Conservation (phyloP, 37 sponge, comb jelly and placozoan species). For the Agelas oroides region DNA sequence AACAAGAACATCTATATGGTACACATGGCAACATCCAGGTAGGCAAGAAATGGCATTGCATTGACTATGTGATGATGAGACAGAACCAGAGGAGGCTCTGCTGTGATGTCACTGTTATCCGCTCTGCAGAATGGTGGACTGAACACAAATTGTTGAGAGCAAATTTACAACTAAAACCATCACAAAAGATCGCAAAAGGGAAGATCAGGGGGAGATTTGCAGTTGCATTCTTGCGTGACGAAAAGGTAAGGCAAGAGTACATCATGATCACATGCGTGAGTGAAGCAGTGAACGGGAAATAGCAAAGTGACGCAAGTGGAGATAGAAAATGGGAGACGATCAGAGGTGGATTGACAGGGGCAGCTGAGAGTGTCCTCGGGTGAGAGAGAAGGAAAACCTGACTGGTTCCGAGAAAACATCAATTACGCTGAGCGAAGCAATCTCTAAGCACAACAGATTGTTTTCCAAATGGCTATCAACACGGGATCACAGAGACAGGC, state of each 20-base stretch:
- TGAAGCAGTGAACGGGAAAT: too few relatives aligned
- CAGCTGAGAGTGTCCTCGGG: too few relatives aligned
- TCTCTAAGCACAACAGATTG: too few relatives aligned
- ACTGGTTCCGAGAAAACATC: conserved; percentile 50
- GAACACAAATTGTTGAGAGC: conserved; percentile 49
- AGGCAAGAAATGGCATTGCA: conserved; percentile 21
- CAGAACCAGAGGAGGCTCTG: background rate
- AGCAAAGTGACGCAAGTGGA: background rate
- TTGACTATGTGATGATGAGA: conserved; percentile 48
- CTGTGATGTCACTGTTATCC: conserved; percentile 29
- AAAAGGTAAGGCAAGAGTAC: too few relatives aligned
- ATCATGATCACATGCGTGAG: too few relatives aligned
- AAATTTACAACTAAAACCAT: conserved; percentile 4
- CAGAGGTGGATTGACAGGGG: conserved; percentile 8
- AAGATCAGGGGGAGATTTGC: background rate
- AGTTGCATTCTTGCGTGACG: background rate
- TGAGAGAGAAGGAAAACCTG: conserved; percentile 15
- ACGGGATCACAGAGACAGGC: conserved; percentile 10
- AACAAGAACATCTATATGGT: conserved; percentile 41
- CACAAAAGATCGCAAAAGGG: background rate
- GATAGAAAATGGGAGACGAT: conserved; percentile 14
- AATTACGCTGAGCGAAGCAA: too few relatives aligned
- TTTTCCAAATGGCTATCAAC: too few relatives aligned
- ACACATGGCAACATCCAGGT: conserved; percentile 58
- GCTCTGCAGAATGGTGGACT: conserved; percentile 52